A percentile compares a stretch with the other conserved stretches of the same genome.
phyloP scores from a whole-genome alignment of 1,140 invertebrate genomes.

The Drosophila navojoa region DNA sequence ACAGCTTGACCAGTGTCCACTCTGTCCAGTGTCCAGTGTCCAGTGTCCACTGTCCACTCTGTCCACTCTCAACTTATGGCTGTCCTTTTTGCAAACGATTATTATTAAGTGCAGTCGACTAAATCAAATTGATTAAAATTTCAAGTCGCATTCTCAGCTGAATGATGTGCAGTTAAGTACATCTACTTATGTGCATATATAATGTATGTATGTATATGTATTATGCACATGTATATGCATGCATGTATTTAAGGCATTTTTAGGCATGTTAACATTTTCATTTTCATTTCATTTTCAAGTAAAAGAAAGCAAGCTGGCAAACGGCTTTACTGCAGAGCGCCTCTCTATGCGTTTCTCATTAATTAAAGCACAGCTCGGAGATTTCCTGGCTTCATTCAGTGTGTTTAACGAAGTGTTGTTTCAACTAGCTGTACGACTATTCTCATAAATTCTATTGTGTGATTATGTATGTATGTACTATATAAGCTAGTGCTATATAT shows the following conservation, averaged over 20 bases:
- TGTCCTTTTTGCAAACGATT: not conserved
- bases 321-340: not conserved
- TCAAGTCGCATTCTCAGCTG: not conserved
- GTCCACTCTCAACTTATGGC: not conserved
- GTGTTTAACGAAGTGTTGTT: not conserved
- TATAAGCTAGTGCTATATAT: too few relatives aligned
- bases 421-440: not conserved
- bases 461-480: too few relatives aligned
- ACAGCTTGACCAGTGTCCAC: not conserved
- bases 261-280: too few relatives aligned
- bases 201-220: not conserved
- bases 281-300: not conserved
- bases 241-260: too few relatives aligned
- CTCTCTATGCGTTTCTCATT: not conserved
- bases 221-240: not conserved
- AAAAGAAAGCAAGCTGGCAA: not conserved
- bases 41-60: not conserved
- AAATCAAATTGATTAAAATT: constrained; percentile 7
- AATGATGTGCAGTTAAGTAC: not conserved
- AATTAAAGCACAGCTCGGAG: not conserved
- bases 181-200: not conserved
- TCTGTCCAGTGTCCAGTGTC: not conserved
- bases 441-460: not conserved
- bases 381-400: not conserved
- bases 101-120: constrained; percentile 22